Percentiles rank a stretch among this genome's conserved stretches.
Conservation (phyloP, 2,888 invertebrate genomes). For the Agrochola lychnidis region DNA sequence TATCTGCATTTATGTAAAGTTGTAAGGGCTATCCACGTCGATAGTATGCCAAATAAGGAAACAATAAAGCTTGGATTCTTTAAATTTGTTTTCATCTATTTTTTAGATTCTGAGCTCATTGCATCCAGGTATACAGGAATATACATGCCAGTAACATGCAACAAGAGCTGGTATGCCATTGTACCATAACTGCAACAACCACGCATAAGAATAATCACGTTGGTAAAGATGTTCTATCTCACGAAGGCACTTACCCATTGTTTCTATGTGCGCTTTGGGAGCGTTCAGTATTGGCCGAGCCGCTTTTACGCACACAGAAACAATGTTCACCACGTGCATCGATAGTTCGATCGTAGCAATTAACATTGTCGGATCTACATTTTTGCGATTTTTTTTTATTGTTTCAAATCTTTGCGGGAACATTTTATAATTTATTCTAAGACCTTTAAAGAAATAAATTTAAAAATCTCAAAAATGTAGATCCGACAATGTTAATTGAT, state of each 20-base stretch:
- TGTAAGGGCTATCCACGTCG: slow-evolving; percentile 10
- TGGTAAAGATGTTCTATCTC: neutral
- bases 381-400: too few relatives aligned
- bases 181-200: neutral
- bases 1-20: slow-evolving; percentile 47
- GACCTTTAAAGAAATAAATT: too few relatives aligned
- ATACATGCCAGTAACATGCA: neutral
- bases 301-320: neutral
- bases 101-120: neutral
- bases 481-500: too few relatives aligned
- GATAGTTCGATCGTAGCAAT: too few relatives aligned
- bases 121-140: neutral
- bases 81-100: neutral
- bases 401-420: too few relatives aligned
- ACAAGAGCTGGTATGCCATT: slow-evolving; percentile 1
- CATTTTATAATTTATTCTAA: too few relatives aligned
- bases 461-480: too few relatives aligned
- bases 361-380: too few relatives aligned
- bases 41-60: neutral
- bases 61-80: neutral
- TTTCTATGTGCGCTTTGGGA: neutral
- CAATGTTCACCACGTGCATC: neutral
- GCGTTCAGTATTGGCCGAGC: neutral
- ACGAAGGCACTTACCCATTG: neutral
- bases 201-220: neutral